phyloP scores from a whole-genome alignment of 1,140 invertebrate species.

The Teleogryllus occipitalis region DNA sequence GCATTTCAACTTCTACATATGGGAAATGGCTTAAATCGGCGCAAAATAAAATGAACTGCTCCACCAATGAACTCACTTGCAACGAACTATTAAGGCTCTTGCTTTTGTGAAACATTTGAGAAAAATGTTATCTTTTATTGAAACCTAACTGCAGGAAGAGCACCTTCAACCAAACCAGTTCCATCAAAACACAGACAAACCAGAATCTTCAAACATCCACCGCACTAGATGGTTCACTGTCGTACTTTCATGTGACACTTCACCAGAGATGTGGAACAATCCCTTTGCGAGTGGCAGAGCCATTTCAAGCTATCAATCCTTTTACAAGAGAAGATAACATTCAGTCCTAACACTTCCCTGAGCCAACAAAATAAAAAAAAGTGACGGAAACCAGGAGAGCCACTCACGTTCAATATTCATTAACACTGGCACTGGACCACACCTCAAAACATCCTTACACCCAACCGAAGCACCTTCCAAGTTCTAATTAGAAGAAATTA shows the following conservation, averaged over 20 bases:
- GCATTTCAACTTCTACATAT: background rate
- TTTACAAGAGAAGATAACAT: no score
- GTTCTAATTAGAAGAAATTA: conserved; percentile 8
- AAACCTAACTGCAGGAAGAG: background rate
- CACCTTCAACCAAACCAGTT: conserved; percentile 11
- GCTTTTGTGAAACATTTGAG: background rate
- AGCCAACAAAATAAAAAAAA: background rate
- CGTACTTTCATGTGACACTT: background rate
- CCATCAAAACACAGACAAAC: conserved; percentile 13
- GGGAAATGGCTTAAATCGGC: background rate
- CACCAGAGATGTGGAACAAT: background rate
- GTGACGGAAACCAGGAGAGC: background rate
- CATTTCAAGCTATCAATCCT: background rate
- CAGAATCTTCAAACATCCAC: conserved; percentile 12
- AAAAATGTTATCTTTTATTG: background rate
- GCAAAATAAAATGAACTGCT: background rate
- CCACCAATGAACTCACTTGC: background rate
- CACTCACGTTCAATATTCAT: background rate
- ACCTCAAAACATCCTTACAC: background rate
- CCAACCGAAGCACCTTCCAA: conserved; percentile 1
- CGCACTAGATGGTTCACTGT: conserved; percentile 13
- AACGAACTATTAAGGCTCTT: no score
- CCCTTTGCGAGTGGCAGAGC: background rate
- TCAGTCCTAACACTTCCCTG: background rate
- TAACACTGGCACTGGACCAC: background rate